Evolutionary conservation across 2,113 vertebrate genomes (phyloP), one percentile per base, ranked within the genome.

Genomic region (Rhinogobius similis): DNA sequence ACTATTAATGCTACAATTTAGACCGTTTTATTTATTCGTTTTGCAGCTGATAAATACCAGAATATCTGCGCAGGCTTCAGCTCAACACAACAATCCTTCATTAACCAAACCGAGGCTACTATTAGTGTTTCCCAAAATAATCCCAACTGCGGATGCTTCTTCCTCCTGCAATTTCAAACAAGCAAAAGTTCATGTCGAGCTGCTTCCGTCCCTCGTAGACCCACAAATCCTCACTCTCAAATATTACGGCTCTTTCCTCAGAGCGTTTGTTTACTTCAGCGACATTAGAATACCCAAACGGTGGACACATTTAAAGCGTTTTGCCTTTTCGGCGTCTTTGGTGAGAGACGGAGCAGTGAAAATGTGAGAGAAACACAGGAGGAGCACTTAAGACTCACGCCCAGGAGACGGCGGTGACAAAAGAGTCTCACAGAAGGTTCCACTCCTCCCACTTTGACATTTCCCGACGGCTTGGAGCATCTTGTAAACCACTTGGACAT

Each of bases 321-420:
- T 72, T 27, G 23, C 53, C 39, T 67, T 16, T 20, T 13, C 39
- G 8, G 43, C 20, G 43, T 46, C 73, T 70, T 64, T 73, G 62
- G 50, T 46, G 16, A 72, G 50, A 52, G 46, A 20, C 59, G 62
- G 61, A 67, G 72, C 62, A 32, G 58, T 16, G 26, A 6, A 0
- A 0, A 29, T 36, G 14, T 58, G 16, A 6, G 13, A 58, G 20
- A 18, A 73, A 74, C 39, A 67, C 32, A 36, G 23, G 53, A 39
- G 44, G 72, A 83, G 75, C 82, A 78, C 75, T 82, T 79, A 83
- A 63, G 70, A 18, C 16, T 4, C 7, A 8, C 70, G 50, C 73
- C 55, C 81, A 38, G 73, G 73, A 77, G 80, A 82, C 52, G 66
- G 29, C 11, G 27, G 82, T 79, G 83, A 83, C 88, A 88, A 87